phyloP scores from a whole-genome alignment of 2,797 vertebrate species.

The Spinus pinus region DNA sequence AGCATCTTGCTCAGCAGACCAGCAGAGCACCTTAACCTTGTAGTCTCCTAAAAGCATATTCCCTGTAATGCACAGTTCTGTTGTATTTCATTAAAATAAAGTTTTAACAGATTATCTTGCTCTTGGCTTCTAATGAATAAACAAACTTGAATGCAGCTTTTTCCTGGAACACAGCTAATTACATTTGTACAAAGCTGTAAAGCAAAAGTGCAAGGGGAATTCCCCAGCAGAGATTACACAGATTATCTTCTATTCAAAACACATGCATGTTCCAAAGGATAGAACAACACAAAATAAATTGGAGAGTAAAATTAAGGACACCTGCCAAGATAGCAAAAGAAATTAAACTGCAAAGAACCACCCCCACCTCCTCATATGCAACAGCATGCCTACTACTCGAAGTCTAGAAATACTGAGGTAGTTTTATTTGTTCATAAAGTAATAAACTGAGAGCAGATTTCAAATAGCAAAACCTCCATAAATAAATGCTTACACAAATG shows the following conservation, averaged over 20 bases:
- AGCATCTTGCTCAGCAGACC: neutral
- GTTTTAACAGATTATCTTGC: slow-evolving; percentile 11
- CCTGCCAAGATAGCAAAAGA: neutral
- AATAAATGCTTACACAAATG: neutral
- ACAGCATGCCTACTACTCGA: neutral
- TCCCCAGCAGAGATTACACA: neutral
- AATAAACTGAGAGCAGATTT: neutral
- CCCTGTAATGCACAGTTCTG: neutral
- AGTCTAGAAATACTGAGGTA: neutral
- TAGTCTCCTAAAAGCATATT: neutral
- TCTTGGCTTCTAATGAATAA: slow-evolving; percentile 25
- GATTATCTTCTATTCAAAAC: slow-evolving; percentile 32
- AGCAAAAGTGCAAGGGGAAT: slow-evolving; percentile 16
- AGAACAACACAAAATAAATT: neutral
- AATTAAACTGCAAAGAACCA: neutral
- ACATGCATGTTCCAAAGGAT: neutral
- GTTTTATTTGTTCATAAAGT: neutral
- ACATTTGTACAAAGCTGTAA: neutral
- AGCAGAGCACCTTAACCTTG: neutral
- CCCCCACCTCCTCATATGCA: neutral
- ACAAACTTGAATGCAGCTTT: neutral
- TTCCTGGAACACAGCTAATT: slow-evolving; percentile 24
- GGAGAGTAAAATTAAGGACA: slow-evolving; percentile 24
- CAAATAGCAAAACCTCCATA: neutral
- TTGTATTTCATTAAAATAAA: neutral